These are phyloP conservation scores for Salvelinus namaycush DNA, from an alignment of 2,113 vertebrate species.

Conservation along the genomic window DNA sequence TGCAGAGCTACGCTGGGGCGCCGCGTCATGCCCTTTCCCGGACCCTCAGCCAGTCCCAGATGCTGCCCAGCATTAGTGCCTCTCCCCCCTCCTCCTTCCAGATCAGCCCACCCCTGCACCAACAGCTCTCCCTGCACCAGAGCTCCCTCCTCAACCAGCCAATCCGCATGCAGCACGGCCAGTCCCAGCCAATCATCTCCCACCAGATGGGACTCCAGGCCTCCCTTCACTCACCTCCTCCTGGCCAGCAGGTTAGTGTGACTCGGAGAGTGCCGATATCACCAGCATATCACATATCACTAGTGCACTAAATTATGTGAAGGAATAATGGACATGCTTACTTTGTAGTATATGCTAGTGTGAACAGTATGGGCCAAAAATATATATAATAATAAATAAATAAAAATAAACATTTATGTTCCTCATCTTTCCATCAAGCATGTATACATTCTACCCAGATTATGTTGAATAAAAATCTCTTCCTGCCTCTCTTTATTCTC, in stretches of 20 bases:
- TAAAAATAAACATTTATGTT: too few species aligned
- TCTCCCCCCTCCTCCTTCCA: conserved; percentile 93
- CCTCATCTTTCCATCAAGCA: too few species aligned
- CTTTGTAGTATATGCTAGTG: too few species aligned
- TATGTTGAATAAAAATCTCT: too few species aligned
- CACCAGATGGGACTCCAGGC: conserved; percentile 96
- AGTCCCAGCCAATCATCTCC: conserved; percentile 92
- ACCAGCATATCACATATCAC: too few species aligned
- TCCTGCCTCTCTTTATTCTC: background rate
- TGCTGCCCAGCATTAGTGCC: conserved; percentile 94
- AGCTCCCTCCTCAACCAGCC: conserved; percentile 91
- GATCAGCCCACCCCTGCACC: conserved; percentile 91
- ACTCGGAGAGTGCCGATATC: background rate
- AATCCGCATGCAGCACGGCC: conserved; percentile 94
- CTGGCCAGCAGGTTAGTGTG: conserved; percentile 90
- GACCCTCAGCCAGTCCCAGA: conserved; percentile 86
- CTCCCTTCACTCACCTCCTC: conserved; percentile 90
- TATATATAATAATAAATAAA: too few species aligned
- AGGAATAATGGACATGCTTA: too few species aligned
- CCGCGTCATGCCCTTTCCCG: conserved; percentile 86
- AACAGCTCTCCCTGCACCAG: conserved; percentile 95
- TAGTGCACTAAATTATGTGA: too few species aligned
- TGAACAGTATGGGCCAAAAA: too few species aligned
- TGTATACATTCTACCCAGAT: too few species aligned
- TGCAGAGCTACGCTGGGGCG: conserved; percentile 89